Evolutionary conservation across 2,113 vertebrate genomes (phyloP), one percentile per base, ranked within the genome.

Genomic region (Platichthys flesus): DNA sequence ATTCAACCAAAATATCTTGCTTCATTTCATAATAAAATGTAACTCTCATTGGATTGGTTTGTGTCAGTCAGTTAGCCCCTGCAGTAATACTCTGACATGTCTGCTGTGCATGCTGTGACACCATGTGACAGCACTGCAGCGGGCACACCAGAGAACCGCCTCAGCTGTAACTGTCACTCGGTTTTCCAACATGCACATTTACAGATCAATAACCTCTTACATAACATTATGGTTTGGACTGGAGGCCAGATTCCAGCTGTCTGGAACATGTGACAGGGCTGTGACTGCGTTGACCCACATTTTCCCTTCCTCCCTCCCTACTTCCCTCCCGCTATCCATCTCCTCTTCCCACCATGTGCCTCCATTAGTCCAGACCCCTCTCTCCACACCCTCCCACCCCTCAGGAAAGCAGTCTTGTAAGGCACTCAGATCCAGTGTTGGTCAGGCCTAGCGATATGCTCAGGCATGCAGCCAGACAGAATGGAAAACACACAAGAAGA

Each of bases 131-230:
- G 68, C 59, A 80, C 52, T 73, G 81, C 66, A 21, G 73, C 63
- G 65, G 84, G 61, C 79, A 76, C 71, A 79, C 78, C 78, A 79
- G 79, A 73, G 75, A 89, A 78, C 81, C 67, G 76, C 86, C 80
- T 77, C 80, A 76, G 83, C 72, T 72, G 67, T 45, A 1, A 78
- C 79, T 73, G 73, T 20, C 55, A 63, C 85, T 80, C 35, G 16
- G 51, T 75, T 84, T 88, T 86, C 76, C 35, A 4, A 82, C 87
- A 47, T 77, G 67, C 72, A 68, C 81, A 81, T 82, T 85, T 76
- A 71, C 52, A 71, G 92, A 94, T 94, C 93, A 92, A 91, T 93
- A 93, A 90, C 86, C 77, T 82, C 83, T 95, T 94, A 91, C 83
- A 68, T 94, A 94, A 94, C 83, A 54, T 86, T 90, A 85, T 75